Conservation (phyloP, 2,888 invertebrate species). For the Galerucella nymphaeae region DNA sequence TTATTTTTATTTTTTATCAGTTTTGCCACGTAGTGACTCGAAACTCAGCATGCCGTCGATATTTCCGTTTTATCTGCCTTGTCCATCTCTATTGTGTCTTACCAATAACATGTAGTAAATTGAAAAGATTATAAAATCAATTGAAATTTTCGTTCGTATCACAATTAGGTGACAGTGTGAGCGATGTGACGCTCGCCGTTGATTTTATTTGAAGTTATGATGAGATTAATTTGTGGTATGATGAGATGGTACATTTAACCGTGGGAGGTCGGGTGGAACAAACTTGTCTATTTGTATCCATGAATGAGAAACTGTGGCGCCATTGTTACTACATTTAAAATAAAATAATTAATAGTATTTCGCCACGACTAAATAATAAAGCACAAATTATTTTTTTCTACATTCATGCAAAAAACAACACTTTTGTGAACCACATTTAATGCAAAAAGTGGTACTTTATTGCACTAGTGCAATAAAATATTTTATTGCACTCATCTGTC, state of each 20-base stretch:
- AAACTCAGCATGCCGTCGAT: conserved; percentile 58
- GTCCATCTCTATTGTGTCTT: conserved; percentile 66
- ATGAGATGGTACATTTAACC: conserved; percentile 20
- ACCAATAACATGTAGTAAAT: conserved; percentile 66
- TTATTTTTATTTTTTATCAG: conserved; percentile 33
- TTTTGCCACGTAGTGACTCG: conserved; percentile 52
- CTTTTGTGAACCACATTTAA: no score
- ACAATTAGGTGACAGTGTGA: conserved; percentile 59
- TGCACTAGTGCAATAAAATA: no score
- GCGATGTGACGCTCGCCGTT: conserved; percentile 48
- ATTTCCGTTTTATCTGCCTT: conserved; percentile 58
- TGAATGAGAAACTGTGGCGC: conserved; percentile 4
- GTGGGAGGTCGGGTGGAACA: conserved; percentile 24
- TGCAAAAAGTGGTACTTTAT: no score
- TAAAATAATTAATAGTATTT: no score
- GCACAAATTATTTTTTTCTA: no score
- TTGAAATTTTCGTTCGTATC: conserved; percentile 59
- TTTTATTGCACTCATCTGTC: no score
- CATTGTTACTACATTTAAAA: no score
- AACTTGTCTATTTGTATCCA: background rate
- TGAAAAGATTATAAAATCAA: conserved; percentile 66
- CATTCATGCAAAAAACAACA: no score
- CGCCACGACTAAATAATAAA: no score
- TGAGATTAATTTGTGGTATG: conserved; percentile 54
- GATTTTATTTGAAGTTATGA: conserved; percentile 43